Base-by-base conservation (phyloP, 2,888 invertebrate genomes). In the Morpho achilles region DNA sequence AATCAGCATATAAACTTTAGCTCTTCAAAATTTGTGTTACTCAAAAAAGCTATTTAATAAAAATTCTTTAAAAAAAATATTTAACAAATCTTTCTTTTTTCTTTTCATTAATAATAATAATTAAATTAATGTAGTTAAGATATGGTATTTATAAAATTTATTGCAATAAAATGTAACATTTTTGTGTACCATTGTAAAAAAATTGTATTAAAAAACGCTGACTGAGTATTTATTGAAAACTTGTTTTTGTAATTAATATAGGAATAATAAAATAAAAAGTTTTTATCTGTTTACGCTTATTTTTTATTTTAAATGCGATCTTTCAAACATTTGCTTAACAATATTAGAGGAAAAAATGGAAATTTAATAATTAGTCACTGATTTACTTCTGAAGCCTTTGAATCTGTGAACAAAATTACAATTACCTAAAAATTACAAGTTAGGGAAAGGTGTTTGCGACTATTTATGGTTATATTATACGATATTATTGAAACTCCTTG, bases 291-390 rank as follows among this genome's bases (percentile, higher is more conserved):
- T 32, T 58, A 57, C 56, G 42, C 46, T 50, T 53, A 53, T 51
- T 54, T 61, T 65, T 63, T 60, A 61, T 53, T 57, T 59, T 60
- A 66, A 67, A 67, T 62, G 65, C 62, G 52, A 61, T 56, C 55
- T 47, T 23, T n/a, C 43, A 56, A 56, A 57, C 44, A 61, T 56
- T 56, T 42, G 54, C 57, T 60, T 51, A 47, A 59, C 50, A 61
- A 60, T 56, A 60, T 59, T 56, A 46, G 57, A 58, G 59, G 49
- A 61, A 60, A 72, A 69, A 69, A 56, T 61, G 54, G 47, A 44
- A 60, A 68, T 68, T 67, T 71, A 59, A 64, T 75, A 16, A 16
- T 16, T 16, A 75, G 54, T 73, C 72, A 58, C 76, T 74, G 63
- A 67, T 72, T 69, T 74, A 70, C 63, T 75, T 75, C 32, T 32